Evolutionary conservation across 2,888 invertebrate species (phyloP).

Genomic region (Eurytoma adleriae): DNA sequence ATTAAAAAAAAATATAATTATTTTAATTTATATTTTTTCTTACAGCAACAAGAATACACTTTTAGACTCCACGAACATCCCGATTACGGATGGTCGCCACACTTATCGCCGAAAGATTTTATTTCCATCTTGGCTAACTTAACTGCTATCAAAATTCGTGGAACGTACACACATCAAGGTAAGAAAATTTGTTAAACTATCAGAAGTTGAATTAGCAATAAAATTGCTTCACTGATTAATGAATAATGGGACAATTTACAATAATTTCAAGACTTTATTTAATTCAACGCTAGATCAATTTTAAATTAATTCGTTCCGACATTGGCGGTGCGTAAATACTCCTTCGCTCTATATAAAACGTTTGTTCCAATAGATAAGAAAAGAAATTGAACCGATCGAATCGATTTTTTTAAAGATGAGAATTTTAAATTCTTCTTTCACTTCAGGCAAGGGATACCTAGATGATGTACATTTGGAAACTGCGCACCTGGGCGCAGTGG

Average conservation of each 20-base stretch:
- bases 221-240: no score
- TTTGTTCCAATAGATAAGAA: no score
- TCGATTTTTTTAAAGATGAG: no score
- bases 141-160: conserved; percentile 95
- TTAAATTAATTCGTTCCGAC: no score
- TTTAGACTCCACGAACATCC: conserved; percentile 95
- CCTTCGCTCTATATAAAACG: no score
- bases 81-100: conserved; percentile 96
- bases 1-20: background rate
- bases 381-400: no score
- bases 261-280: no score
- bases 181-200: conserved; percentile 59
- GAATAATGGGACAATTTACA: no score
- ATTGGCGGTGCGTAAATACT: no score
- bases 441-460: conserved; percentile 86
- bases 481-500: conserved; percentile 88
- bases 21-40: conserved; percentile 59
- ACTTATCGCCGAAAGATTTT: conserved; percentile 90
- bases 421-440: background rate
- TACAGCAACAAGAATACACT: conserved; percentile 80
- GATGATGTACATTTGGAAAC: conserved; percentile 94
- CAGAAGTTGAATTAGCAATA: no score
- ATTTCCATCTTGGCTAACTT: conserved; percentile 95
- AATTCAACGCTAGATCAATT: no score
- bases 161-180: conserved; percentile 90